These are phyloP conservation scores for Coelinius sp. DNA, from an alignment of 2,888 invertebrate genomes.

Conservation along the genomic window DNA sequence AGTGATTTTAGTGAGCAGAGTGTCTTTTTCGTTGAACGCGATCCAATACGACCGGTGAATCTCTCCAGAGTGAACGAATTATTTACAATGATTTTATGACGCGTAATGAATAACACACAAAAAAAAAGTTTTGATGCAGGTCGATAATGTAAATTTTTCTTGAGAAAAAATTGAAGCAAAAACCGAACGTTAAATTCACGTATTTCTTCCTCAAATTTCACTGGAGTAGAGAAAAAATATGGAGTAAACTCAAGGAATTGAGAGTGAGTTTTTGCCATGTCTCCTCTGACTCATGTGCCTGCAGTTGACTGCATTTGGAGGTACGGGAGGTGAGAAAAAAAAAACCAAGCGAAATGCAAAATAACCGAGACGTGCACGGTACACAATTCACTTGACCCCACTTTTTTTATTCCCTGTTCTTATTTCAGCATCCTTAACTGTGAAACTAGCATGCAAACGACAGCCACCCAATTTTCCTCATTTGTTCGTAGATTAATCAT, in stretches of 20 bases:
- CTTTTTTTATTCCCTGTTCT: neutral
- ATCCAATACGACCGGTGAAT: neutral
- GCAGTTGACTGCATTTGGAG: neutral
- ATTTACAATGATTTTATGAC: neutral
- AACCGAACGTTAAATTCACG: neutral
- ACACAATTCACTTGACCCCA: neutral
- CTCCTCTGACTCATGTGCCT: neutral
- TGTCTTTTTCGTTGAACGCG: neutral
- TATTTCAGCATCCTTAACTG: neutral
- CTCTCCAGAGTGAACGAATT: neutral
- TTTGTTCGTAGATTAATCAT: too few relatives aligned
- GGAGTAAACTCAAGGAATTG: neutral
- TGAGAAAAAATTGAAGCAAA: neutral
- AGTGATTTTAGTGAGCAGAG: neutral
- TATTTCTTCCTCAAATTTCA: neutral
- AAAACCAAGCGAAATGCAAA: slow-evolving; percentile 1
- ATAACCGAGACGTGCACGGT: neutral
- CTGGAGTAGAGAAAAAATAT: neutral
- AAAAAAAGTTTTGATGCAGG: too few relatives aligned
- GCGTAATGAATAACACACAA: neutral
- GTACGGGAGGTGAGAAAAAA: neutral
- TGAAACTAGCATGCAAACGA: neutral
- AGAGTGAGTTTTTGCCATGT: neutral
- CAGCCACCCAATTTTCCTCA: neutral
- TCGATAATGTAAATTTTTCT: too few relatives aligned